Base-by-base conservation (phyloP, 2,113 vertebrate species). In the Sula dactylatra region DNA sequence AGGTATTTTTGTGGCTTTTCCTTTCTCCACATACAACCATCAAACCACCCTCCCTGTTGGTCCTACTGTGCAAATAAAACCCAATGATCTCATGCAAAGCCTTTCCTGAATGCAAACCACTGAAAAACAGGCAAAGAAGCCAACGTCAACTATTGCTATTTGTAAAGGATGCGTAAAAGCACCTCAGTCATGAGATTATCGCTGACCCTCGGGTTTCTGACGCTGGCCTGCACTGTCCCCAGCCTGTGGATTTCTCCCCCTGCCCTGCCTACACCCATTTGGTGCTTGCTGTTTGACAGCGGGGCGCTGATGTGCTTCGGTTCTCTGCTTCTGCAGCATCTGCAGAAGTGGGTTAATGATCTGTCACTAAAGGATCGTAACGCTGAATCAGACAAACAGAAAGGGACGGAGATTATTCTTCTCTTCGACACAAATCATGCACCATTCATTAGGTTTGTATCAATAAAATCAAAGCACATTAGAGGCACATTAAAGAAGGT, bases 31-130 rank as follows among this genome's bases (percentile, higher is more conserved):
- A 16, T 5, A 36, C 1, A 0, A 15, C 27, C 59, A n/a, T 4
- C 42, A 38, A 79, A 61, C 27, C 2, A 1, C 50, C 45, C 66
- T 61, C 71, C 52, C 22, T 26, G 16, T 17, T 11, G 0, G 40
- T 40, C 44, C 82, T 45, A 1, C 26, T 2, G 19, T 3, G 19
- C 70, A 55, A 65, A 56, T 10, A 65, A 32, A 80, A 16, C 4
- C 36, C 29, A 36, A 6, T 1, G 0, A 7, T 4, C 26, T 45
- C 0, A 0, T 19, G 54, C 49, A 50, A 58, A 65, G 24, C 34
- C 19, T 20, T 19, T 70, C 20, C 44, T 22, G n/a, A 67, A 26
- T 4, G 18, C 13, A 11, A 62, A 27, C 3, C 15, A 29, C 13
- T 24, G 20, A 21, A 71, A 73, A 86, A 17, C 18, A 52, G 54